Conservation (phyloP, 2,888 invertebrate species). For the Halictus quadricinctus region DNA sequence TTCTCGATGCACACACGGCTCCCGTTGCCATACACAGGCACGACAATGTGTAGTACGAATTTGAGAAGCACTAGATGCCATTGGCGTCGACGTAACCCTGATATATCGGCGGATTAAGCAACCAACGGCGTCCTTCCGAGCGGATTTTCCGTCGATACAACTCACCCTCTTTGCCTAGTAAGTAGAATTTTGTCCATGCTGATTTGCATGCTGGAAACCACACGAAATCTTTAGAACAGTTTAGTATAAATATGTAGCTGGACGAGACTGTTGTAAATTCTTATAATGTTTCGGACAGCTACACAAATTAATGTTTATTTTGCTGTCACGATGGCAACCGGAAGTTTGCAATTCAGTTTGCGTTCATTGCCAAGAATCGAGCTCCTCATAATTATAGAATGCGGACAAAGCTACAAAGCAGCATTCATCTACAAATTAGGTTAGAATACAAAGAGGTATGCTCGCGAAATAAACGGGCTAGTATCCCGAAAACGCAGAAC, state of each 20-base stretch:
- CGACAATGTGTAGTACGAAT: slow-evolving; percentile 51
- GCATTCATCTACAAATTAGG: not conserved
- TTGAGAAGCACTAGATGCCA: slow-evolving; percentile 56
- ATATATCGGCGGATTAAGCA: slow-evolving; percentile 65
- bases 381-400: not conserved
- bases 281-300: not conserved
- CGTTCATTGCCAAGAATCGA: not conserved
- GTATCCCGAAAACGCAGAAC: not conserved
- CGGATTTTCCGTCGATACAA: slow-evolving; percentile 49
- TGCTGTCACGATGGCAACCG: not conserved
- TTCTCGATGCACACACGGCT: slow-evolving; percentile 16
- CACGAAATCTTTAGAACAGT: not conserved
- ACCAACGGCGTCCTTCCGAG: slow-evolving; percentile 38
- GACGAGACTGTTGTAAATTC: not conserved
- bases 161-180: slow-evolving; percentile 9
- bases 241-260: no score
- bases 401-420: slow-evolving; percentile 4
- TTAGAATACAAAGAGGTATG: not conserved
- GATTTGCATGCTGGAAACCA: not conserved
- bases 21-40: not conserved
- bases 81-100: slow-evolving; percentile 59
- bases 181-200: slow-evolving; percentile 34
- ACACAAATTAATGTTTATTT: not conserved
- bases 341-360: not conserved
- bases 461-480: not conserved